Base-by-base conservation (phyloP, 2,888 invertebrate species). In the Mesorhabditis sp. region DNA sequence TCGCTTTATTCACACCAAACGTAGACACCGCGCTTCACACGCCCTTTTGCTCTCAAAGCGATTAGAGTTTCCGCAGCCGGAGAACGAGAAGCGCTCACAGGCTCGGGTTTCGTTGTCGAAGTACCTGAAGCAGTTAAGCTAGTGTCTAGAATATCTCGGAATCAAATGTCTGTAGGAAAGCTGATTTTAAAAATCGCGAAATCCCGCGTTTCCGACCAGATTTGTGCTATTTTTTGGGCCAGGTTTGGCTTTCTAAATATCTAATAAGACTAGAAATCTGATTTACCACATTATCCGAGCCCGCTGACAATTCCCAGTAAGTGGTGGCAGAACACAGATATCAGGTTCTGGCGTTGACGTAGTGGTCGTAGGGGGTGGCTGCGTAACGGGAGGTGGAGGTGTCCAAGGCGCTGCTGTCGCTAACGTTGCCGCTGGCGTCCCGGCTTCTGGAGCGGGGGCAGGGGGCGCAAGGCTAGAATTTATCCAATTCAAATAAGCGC, bases 31-130 rank as follows among this genome's bases (percentile, higher is more conserved):
- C 28, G 28, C 71, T 67, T 77, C 76, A 65, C 80, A 80, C 15
- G 74, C 74, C 65, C 71, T 72, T 45, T 71, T 74, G 62, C 75
- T 75, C 3, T 74, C 65, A 63, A 80, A 80, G 15, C 79, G 68
- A 45, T 80, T 80, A 13, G 64, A 65, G 66, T 80, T 80, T 13
- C 80, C 79, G 69, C 80, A 78, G 4, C 79, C 78, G 67, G 75
- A 75, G 72, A 73, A 80, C 63, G 75, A 75, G 66, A 79, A 80
- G 58, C 80, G 66, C 65, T 79, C 78, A 65, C 78, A 79, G 67
- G 72, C 70, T 5, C 73, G 66, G 5, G 73, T 73, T 65, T 78
- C 76, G 4, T 69, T 70, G 69, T 80, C 79, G 65, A 74, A 80
- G 67, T 76, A 80, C 79, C 79, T 77, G 64, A 50, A 67, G 7